Conservation (phyloP, 2,113 vertebrate genomes). For the Ceyx melanurus region DNA sequence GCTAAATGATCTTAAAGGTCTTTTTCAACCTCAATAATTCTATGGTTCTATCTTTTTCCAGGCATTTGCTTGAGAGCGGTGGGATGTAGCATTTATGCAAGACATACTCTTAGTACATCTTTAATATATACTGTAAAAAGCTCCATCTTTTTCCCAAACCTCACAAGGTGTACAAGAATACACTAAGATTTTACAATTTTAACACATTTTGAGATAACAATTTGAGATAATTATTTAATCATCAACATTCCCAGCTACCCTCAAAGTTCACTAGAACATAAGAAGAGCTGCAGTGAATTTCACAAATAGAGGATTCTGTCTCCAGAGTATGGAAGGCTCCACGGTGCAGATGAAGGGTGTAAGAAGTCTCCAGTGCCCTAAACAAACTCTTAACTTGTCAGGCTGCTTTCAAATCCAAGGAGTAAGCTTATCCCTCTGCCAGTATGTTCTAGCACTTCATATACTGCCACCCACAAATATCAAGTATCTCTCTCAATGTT, state of each 20-base stretch:
- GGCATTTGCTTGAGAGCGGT: neutral
- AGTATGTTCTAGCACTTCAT: neutral
- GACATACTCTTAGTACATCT: neutral
- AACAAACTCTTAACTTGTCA: neutral
- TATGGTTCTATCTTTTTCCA: neutral
- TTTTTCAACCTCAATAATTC: no score
- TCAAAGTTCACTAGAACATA: neutral
- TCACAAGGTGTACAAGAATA: neutral
- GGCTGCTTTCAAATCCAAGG: neutral
- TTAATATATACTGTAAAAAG: neutral
- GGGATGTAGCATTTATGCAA: neutral
- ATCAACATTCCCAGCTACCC: accelerated
- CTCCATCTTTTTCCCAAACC: neutral
- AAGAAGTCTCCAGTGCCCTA: neutral
- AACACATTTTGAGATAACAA: neutral
- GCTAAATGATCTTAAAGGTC: no score
- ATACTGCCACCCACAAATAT: neutral
- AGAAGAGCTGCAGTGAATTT: neutral
- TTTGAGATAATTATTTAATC: neutral
- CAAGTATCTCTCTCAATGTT: neutral
- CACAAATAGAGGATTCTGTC: neutral
- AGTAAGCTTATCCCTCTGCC: neutral
- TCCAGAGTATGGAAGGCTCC: neutral
- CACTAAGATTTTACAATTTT: neutral
- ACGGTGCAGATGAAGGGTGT: neutral